Base-by-base conservation (phyloP, 2,113 vertebrate genomes). In the Aspiorhynchus laticeps region DNA sequence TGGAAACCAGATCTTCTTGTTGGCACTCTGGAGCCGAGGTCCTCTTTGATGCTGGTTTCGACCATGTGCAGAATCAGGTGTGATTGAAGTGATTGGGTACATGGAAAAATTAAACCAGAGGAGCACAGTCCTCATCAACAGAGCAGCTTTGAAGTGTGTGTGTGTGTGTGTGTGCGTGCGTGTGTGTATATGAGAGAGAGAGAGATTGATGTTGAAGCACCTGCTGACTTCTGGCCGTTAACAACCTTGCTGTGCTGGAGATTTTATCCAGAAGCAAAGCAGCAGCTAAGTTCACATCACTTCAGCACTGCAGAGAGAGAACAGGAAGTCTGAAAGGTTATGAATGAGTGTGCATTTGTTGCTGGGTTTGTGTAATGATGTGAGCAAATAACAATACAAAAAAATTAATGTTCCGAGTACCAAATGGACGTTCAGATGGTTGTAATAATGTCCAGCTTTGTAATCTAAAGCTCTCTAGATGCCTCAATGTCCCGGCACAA, bases 141-240 rank as follows among this genome's bases (percentile, higher is more conserved):
- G 65, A 83, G 87, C 6, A 36, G 67, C 67, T 88, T 75, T 80
- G 63, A 88, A 80, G 82, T 78, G 41, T 46, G 59, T 48, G 14
- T 83, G 38, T 17, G 36, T 31, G 12, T 17, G 46, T 10, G 31
- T n/a, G n/a, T n/a, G 43, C n/a, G n/a, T n/a, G n/a, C n/a, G 12
- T 14, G 46, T 10, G 31, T 36, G 33, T 2, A 7, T 41, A 2
- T 2, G 12, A 3, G 56, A 28, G 4, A 51, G 53, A 80, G 26
- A 81, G 56, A 63, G 59, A 76, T 67, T 75, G 83, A 87, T 80
- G 88, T 43, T 86, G 36, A 80, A 75, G 15, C 73, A 82, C 65
- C 83, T 85, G 85, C 85, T 73, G 85, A 73, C 56, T 48, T 51
- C 26, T 83, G 51, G 61, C 78, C 73, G 53, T 85, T 86, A 87